Base-by-base conservation (phyloP, 2,888 invertebrate species). In the Gandaritis pyraliata region DNA sequence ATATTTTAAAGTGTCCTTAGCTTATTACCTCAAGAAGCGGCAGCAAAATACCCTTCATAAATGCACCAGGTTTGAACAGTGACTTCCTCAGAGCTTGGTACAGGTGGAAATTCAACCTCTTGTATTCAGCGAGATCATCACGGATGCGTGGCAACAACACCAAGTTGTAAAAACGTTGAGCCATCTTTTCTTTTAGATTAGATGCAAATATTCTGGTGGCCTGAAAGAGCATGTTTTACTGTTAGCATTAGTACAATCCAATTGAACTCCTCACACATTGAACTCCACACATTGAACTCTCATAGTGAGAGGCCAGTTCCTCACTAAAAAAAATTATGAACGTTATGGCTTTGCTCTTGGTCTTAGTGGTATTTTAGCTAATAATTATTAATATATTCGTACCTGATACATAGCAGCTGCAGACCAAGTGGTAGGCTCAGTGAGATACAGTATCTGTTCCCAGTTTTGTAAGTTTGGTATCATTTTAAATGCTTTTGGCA, bases 401-500 rank as follows among this genome's bases (percentile, higher is more conserved):
- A 91, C 94, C 88, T 95, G 98, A 85, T 98, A 99, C 96, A 99
- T 97, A 0, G 99, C 97, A 46, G 99, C 99, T 15, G 99, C 98
- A 57, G 98, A 97, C 99, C 99, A 99, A 45, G 94, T 95, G n/a
- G 97, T 95, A 8, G 99, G 99, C 85, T 97, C 97, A 23, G 97
- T 97, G 29, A 97, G 93, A 72, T 96, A 96, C 18, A 97, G 86
- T 72, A 97, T 95, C 86, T 98, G 97, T 82, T 98, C 98, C 99
- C 99, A 99, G 85, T 98, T 98, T 61, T 94, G 94, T 59, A 99
- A 92, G 81, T 95, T 95, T 2, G 99, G 99, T 66, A 99, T 95
- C 78, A 98, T 95, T 93, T 99, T 99, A 84, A 99, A 99, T 1
- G 99, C 98, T 86, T 99, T 99, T 0, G 99, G 99, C 38, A 99